Evolutionary conservation across 2,888 invertebrate species (phyloP).

Genomic region (Athalia cordata): DNA sequence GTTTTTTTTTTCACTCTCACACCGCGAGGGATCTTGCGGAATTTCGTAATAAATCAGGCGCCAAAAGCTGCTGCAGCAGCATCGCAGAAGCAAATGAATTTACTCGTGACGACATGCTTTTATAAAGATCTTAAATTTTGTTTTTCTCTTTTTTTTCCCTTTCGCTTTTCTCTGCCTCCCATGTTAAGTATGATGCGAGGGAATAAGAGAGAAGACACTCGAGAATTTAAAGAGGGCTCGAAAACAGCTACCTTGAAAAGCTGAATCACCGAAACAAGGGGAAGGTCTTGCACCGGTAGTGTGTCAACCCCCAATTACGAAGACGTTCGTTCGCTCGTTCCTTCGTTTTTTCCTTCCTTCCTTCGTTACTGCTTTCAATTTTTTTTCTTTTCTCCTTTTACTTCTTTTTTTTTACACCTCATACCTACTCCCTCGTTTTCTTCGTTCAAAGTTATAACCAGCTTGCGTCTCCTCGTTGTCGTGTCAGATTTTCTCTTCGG

Average conservation of each 20-base stretch:
- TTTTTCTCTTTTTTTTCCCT: not conserved
- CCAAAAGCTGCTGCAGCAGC: too few species aligned
- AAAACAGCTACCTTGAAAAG: not conserved
- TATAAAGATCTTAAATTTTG: too few species aligned
- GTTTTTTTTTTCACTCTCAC: not conserved
- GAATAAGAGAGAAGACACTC: not conserved
- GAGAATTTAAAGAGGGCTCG: not conserved
- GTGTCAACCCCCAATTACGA: slow-evolving; percentile 26
- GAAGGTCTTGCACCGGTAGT: slow-evolving; percentile 10
- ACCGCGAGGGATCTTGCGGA: slow-evolving; percentile 20
- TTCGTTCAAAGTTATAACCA: not conserved
- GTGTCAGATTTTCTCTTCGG: too few species aligned
- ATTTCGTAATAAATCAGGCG: too few species aligned
- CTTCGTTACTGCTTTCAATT: not conserved
- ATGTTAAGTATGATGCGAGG: not conserved
- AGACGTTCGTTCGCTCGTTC: not conserved
- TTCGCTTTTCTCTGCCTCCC: not conserved
- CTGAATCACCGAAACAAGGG: slow-evolving; percentile 23
- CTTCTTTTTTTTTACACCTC: too few species aligned
- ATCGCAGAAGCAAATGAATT: too few species aligned
- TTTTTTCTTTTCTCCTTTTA: not conserved
- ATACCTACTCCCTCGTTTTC: not conserved
- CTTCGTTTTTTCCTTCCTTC: not conserved
- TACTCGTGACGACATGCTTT: too few species aligned
- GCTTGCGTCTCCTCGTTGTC: too few species aligned